These are phyloP conservation scores for Montipora cactus DNA, from an alignment of 64 coral and sea anemone species.

Conservation along the genomic window DNA sequence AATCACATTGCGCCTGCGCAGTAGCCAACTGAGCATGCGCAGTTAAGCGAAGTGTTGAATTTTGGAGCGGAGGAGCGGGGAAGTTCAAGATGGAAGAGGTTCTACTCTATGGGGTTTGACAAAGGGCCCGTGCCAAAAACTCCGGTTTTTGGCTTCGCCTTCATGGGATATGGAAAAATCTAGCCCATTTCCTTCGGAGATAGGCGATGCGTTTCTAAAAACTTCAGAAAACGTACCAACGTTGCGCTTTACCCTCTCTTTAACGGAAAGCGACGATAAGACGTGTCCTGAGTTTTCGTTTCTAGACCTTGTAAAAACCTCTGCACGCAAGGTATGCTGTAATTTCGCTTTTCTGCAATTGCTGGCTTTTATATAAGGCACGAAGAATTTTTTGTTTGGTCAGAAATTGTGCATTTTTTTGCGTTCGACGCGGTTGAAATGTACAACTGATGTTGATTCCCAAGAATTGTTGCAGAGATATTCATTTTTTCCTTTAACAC, in stretches of 20 bases:
- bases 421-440: neutral
- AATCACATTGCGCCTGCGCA: conserved; percentile 94
- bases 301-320: conserved; percentile 74
- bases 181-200: conserved; percentile 71
- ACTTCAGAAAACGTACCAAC: conserved; percentile 65
- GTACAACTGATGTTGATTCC: conserved; percentile 16
- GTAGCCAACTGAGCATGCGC: conserved; percentile 96
- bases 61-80: conserved; percentile 89
- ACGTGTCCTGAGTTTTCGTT: conserved; percentile 98
- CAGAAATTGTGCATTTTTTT: neutral
- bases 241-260: conserved; percentile 86
- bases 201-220: conserved; percentile 74
- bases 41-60: conserved; percentile 88
- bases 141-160: conserved; percentile 75
- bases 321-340: conserved; percentile 43
- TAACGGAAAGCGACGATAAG: conserved; percentile 88
- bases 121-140: conserved; percentile 75
- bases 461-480: neutral
- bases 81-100: conserved; percentile 97
- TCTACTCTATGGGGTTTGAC: conserved; percentile 92
- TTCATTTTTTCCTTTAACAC: neutral
- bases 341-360: neutral
- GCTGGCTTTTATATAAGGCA: neutral
- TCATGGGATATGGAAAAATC: conserved; percentile 98
- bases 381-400: neutral